Base-by-base conservation (phyloP, 2,113 vertebrate species). In the Lathamus discolor region DNA sequence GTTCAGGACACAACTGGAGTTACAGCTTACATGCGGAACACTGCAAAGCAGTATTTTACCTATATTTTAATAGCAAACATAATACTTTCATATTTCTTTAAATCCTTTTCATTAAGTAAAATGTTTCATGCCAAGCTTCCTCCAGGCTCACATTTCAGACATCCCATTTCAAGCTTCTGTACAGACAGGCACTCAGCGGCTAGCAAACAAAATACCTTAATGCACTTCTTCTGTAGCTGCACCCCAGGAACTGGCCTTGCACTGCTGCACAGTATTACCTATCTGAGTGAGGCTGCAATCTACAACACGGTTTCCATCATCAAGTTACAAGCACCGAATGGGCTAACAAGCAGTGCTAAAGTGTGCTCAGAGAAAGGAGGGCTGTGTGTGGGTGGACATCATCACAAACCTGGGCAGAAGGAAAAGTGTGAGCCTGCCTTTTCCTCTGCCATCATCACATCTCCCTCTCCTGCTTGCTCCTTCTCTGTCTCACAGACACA, bases 181-280 rank as follows among this genome's bases (percentile, higher is more conserved):
- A 84, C 54, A 46, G 64, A 35, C 86, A 96, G 55, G 74, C 44
- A 93, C 91, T 95, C 28, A 8, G 61, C 93, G 94, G 77, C 91
- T 97, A 95, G 97, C 94, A 97, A 96, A 97, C 48, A 41, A 97
- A 97, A 97, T 89, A 94, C 80, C 87, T 98, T 95, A 96, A 97
- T 96, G 77, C 25, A 67, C 37, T 93, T 97, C 93, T 81, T 96
- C 93, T 97, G 94, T 90, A 89, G 78, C 59, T 87, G 95, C 39
- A 79, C 64, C 61, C 39, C 63, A 37, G 89, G 61, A 97, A 51
- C 37, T 19, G 44, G 62, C n/a, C 69, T 85, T 77, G 67, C 27
- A 9, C 11, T 59, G 66, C 57, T 17, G 44, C 88, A 83, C 25
- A 73, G 24, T 31, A 44, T 80, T 75, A 75, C 29, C 27, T 92